These are phyloP conservation scores for Ophion ventricosus DNA, from an alignment of 2,888 invertebrate genomes.

Conservation along the genomic window DNA sequence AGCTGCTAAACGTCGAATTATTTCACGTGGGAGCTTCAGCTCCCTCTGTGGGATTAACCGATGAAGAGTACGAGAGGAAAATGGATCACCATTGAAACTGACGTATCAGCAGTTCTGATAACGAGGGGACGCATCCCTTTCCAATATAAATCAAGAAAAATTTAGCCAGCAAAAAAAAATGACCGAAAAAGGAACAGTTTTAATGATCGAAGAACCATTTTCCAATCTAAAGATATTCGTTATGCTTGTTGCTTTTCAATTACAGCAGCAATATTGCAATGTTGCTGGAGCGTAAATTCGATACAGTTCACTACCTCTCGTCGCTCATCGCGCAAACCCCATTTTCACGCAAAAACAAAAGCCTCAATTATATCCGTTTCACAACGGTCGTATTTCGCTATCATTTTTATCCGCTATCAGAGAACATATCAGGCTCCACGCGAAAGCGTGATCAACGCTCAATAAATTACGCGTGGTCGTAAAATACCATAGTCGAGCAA, in stretches of 20 bases:
- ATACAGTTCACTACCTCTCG: background rate
- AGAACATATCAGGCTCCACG: conserved; percentile 23
- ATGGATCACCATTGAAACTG: conserved; percentile 1
- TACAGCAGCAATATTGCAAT: background rate
- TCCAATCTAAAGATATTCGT: background rate
- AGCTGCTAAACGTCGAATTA: conserved; percentile 39
- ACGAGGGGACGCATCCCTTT: background rate
- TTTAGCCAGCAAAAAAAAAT: background rate
- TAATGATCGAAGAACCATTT: background rate
- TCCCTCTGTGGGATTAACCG: conserved; percentile 22
- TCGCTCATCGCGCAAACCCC: background rate
- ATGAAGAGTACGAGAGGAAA: background rate
- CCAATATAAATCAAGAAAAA: background rate
- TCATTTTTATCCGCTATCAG: conserved; percentile 36
- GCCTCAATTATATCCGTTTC: conserved; percentile 5
- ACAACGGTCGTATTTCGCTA: background rate
- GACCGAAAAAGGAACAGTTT: background rate
- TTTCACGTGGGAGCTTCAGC: conserved; percentile 8
- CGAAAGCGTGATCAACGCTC: background rate
- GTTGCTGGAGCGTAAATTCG: background rate
- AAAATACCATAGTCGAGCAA: conserved; percentile 5
- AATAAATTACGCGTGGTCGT: background rate
- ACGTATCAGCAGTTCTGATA: conserved; percentile 13
- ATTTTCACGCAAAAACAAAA: conserved; percentile 20
- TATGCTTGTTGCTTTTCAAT: conserved; percentile 19